Evolutionary conservation across 2,797 vertebrate species (phyloP).

Genomic region (Epinephelus malabaricus): DNA sequence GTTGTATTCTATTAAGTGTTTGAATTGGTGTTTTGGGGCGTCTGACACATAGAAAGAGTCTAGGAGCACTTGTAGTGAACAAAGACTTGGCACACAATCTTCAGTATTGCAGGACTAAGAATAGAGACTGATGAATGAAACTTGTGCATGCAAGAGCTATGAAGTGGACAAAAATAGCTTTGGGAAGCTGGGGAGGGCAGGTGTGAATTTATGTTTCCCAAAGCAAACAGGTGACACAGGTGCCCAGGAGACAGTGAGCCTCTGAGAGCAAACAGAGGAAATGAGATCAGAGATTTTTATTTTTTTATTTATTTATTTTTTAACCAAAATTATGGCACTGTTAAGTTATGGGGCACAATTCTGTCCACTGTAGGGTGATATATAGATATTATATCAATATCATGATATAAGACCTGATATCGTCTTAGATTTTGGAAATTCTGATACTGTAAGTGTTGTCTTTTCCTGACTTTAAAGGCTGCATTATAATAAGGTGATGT

Average conservation of each 20-base stretch:
- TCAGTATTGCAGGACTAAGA: conserved; percentile 40
- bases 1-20: background rate
- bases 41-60: background rate
- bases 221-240: conserved; percentile 38
- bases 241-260: conserved; percentile 16
- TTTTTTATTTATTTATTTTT: no score
- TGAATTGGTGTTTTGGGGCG: conserved; percentile 13
- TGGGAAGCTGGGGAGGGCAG: conserved; percentile 47
- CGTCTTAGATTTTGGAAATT: no score
- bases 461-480: no score
- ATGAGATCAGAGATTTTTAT: conserved; percentile 2
- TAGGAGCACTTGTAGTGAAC: conserved; percentile 8
- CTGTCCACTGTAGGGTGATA: no score
- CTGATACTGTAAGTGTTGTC: no score
- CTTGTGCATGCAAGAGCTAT: conserved; percentile 34
- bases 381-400: no score
- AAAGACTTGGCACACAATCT: conserved; percentile 23
- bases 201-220: conserved; percentile 62
- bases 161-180: conserved; percentile 49
- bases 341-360: background rate
- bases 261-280: conserved; percentile 31
- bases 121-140: conserved; percentile 70
- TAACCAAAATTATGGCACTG: background rate
- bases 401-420: no score
- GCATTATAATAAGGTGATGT: no score